Evolutionary conservation across 2,797 vertebrate species (phyloP).

Genomic region (Phrynocephalus guinanensis): DNA sequence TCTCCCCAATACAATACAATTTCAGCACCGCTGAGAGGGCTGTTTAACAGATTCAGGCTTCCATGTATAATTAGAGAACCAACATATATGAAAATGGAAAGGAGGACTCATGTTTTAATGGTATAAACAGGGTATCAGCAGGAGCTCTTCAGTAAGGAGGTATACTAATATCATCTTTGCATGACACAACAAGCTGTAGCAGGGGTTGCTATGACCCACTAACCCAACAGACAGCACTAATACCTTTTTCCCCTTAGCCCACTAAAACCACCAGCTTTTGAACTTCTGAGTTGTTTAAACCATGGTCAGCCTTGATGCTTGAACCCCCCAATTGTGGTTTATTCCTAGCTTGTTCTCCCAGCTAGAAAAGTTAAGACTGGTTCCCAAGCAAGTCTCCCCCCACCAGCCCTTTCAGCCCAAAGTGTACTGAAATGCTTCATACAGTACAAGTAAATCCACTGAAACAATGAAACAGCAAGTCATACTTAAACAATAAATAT

Average conservation of each 20-base stretch:
- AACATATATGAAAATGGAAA: not conserved
- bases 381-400: too few species aligned
- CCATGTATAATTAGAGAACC: too few species aligned
- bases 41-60: not conserved
- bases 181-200: not conserved
- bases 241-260: not conserved
- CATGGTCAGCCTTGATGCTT: not conserved
- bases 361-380: not conserved
- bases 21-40: not conserved
- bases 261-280: not conserved
- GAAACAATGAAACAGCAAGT: not conserved
- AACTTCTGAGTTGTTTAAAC: not conserved
- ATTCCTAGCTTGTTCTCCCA: not conserved
- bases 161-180: not conserved
- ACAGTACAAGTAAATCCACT: not conserved
- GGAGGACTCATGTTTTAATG: not conserved
- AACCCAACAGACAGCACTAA: not conserved
- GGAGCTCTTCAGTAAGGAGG: not conserved
- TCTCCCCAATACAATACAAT: not conserved
- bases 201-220: not conserved
- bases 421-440: not conserved
- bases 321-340: not conserved
- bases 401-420: not conserved
- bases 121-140: not conserved
- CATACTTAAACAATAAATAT: not conserved